These are phyloP conservation scores for Artibeus lituratus DNA, from an alignment of 2,797 vertebrate genomes.

Conservation along the genomic window DNA sequence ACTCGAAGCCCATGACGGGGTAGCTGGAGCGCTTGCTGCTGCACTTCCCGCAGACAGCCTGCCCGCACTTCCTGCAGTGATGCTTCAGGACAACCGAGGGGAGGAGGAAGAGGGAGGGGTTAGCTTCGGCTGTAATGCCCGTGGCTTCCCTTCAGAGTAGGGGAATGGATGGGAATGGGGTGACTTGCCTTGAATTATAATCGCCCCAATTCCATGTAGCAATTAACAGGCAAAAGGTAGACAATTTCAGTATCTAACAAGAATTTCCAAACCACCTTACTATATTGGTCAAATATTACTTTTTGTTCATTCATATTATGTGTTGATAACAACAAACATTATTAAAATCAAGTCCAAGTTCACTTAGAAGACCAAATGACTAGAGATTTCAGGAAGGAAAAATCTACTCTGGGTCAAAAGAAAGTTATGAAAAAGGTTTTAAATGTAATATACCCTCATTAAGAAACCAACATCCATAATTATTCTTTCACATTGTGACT, in stretches of 20 bases:
- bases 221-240: neutral
- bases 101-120: neutral
- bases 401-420: neutral
- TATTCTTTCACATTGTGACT: slow-evolving; percentile 6
- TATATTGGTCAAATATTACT: neutral
- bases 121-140: neutral
- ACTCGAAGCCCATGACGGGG: slow-evolving; percentile 98
- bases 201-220: neutral
- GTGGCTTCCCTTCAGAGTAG: neutral
- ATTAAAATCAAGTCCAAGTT: neutral
- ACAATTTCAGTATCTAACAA: neutral
- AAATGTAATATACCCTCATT: neutral
- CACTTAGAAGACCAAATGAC: neutral
- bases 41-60: slow-evolving; percentile 96
- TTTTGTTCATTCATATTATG: neutral
- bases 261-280: neutral
- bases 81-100: slow-evolving; percentile 83
- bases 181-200: neutral
- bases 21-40: slow-evolving; percentile 95
- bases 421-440: slow-evolving; percentile 8
- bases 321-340: neutral
- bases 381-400: neutral
- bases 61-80: slow-evolving; percentile 97
- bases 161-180: rapidly evolving
- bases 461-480: neutral